phyloP scores from a whole-genome alignment of 1,140 invertebrate species.

The Tachypleus tridentatus region DNA sequence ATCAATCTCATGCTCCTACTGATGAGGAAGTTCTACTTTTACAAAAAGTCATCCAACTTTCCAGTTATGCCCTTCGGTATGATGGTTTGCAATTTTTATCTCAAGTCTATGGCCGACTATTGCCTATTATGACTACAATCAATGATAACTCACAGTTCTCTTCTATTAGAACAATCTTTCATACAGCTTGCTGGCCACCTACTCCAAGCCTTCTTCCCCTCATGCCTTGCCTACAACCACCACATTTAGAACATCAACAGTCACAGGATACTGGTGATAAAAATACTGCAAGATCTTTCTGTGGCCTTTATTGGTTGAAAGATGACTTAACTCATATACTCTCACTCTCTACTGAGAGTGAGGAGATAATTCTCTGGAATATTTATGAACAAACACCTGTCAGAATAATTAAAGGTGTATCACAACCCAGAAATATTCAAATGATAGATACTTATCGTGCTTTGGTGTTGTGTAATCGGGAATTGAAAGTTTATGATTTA shows the following conservation, averaged over 20 bases:
- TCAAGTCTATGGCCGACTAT: slow-evolving; percentile 45
- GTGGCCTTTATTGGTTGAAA: slow-evolving; percentile 25
- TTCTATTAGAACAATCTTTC: slow-evolving; percentile 30
- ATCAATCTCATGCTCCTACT: slow-evolving; percentile 26
- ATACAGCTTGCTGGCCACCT: slow-evolving; percentile 24
- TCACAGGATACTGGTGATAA: slow-evolving; percentile 1
- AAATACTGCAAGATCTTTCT: slow-evolving; percentile 9
- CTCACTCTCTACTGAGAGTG: slow-evolving; percentile 53
- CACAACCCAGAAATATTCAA: slow-evolving; percentile 33
- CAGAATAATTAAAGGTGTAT: slow-evolving; percentile 43
- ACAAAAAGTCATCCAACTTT: slow-evolving; percentile 49
- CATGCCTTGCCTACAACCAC: slow-evolving; percentile 18
- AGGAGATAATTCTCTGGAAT: slow-evolving; percentile 64
- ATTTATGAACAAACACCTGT: slow-evolving; percentile 42
- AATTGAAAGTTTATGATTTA: slow-evolving; percentile 64
- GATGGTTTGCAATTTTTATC: slow-evolving; percentile 61
- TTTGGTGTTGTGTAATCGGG: slow-evolving; percentile 63
- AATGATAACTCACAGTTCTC: slow-evolving; percentile 31
- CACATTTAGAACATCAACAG: slow-evolving; percentile 1
- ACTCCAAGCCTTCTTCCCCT: slow-evolving; percentile 17
- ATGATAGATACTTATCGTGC: slow-evolving; percentile 50
- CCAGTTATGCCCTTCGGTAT: slow-evolving; percentile 52
- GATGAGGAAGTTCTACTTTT: slow-evolving; percentile 42
- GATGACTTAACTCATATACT: slow-evolving; percentile 50
- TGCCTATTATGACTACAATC: slow-evolving; percentile 28